phyloP scores from a whole-genome alignment of 1,140 invertebrate species.

The Drosophila parvula region DNA sequence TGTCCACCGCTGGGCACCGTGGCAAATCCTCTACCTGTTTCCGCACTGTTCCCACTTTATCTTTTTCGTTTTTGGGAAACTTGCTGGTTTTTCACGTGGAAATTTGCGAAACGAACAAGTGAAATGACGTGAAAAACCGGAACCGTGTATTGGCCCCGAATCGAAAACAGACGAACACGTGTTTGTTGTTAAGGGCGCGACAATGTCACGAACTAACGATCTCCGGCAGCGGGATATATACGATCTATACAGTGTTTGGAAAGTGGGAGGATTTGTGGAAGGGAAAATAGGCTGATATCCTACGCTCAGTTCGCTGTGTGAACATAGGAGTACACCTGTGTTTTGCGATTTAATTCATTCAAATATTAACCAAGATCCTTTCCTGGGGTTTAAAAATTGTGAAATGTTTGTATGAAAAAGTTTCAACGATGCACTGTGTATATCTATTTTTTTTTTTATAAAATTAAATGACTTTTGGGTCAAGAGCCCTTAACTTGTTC shows the following conservation, averaged over 20 bases:
- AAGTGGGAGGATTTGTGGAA: neutral
- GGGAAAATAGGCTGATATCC: neutral
- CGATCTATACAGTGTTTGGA: neutral
- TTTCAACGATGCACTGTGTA: too few relatives aligned
- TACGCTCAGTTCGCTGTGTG: neutral
- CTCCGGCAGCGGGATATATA: conserved; percentile 11
- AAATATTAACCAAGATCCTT: too few relatives aligned
- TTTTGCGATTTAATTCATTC: too few relatives aligned
- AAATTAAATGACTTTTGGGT: too few relatives aligned
- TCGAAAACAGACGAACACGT: conserved; percentile 31
- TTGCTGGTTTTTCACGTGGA: conserved; percentile 35
- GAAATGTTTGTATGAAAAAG: too few relatives aligned
- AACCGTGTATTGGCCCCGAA: conserved; percentile 8
- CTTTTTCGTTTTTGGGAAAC: conserved; percentile 22
- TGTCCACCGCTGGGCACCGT: conserved; percentile 30
- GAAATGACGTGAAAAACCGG: conserved; percentile 59
- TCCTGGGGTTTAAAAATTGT: too few relatives aligned
- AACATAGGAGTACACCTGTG: neutral
- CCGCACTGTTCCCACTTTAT: neutral
- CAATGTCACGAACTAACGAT: conserved; percentile 57
- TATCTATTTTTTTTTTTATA: too few relatives aligned
- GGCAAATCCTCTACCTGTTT: conserved; percentile 58
- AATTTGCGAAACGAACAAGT: conserved; percentile 52
- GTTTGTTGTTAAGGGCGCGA: conserved; percentile 58
- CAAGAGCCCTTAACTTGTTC: too few relatives aligned